These are phyloP conservation scores for Neoitamus cyanurus DNA, from an alignment of 2,888 invertebrate genomes.

Conservation along the genomic window DNA sequence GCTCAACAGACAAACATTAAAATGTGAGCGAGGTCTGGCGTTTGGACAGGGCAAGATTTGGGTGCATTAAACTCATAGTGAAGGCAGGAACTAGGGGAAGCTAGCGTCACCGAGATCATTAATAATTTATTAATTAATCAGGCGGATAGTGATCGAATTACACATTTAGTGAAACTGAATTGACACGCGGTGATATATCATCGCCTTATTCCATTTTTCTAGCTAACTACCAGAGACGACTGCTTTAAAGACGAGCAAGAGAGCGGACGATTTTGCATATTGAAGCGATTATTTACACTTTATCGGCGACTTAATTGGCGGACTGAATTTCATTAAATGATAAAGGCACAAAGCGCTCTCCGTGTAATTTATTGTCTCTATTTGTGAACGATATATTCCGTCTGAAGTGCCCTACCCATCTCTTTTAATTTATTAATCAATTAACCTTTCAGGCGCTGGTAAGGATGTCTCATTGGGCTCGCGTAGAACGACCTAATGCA, in stretches of 20 bases:
- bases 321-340: conserved; percentile 5
- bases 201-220: neutral
- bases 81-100: neutral
- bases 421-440: neutral
- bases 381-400: neutral
- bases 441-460: neutral
- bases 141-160: neutral
- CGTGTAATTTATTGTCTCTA: neutral
- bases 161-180: neutral
- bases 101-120: neutral
- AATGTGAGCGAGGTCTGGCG: neutral
- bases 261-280: neutral
- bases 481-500: neutral
- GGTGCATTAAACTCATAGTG: neutral
- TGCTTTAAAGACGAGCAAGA: neutral
- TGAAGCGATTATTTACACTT: neutral
- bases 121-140: neutral
- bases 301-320: neutral
- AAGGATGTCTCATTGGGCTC: neutral
- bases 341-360: neutral
- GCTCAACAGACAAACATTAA: neutral
- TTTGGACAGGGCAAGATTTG: neutral
- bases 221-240: neutral
- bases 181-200: neutral
- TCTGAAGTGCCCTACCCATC: neutral